Evolutionary conservation across 2,113 vertebrate genomes (phyloP).

Genomic region (Otis tarda): DNA sequence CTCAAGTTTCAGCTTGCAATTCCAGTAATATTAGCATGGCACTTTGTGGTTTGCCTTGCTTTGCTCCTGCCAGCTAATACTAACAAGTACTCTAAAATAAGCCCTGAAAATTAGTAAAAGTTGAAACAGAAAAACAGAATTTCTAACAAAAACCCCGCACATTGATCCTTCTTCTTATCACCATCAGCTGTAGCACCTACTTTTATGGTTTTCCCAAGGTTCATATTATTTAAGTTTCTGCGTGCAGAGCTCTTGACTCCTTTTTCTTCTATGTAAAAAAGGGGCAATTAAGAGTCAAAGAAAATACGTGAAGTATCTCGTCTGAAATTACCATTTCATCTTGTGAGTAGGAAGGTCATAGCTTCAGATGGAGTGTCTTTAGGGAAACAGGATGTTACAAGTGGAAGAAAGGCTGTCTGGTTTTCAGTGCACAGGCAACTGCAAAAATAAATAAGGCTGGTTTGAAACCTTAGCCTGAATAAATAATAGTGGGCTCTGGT

Average conservation of each 20-base stretch:
- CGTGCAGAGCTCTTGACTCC: not conserved
- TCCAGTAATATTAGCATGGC: not conserved
- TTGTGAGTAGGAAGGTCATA: not conserved
- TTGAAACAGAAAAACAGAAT: not conserved
- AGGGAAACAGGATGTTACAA: not conserved
- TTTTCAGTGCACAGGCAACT: not conserved
- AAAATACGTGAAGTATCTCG: not conserved
- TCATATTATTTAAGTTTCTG: not conserved
- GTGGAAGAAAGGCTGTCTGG: not conserved
- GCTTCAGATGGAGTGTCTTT: not conserved
- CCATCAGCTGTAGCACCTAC: not conserved
- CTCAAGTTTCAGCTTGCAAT: not conserved
- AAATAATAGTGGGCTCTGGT: not conserved
- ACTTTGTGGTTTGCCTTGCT: not conserved
- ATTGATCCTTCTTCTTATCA: not conserved
- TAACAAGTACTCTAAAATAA: not conserved
- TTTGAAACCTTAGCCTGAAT: not conserved
- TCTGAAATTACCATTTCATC: not conserved
- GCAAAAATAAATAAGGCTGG: not conserved
- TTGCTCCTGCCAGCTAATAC: not conserved
- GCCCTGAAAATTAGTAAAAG: not conserved
- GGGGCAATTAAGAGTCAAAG: not conserved
- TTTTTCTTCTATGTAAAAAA: not conserved
- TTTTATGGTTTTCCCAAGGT: not conserved
- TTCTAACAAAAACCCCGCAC: not conserved